A percentile compares a stretch with the other conserved stretches of the same genome.
phyloP scores from a whole-genome alignment of 2,797 vertebrate genomes.

The Silurus aristotelis region DNA sequence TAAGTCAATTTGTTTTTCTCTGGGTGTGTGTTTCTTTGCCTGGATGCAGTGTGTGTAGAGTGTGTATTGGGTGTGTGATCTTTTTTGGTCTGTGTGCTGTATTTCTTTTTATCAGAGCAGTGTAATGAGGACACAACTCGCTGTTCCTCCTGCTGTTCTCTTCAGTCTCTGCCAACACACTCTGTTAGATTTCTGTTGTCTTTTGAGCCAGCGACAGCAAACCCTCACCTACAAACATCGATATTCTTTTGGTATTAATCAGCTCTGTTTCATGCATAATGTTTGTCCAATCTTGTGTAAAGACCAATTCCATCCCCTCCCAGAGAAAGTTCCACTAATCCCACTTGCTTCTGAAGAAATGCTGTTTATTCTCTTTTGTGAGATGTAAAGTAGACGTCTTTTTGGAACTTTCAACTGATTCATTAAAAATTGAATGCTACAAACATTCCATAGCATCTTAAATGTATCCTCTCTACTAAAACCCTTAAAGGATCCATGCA shows the following conservation, averaged over 20 bases:
- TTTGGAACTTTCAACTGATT: too few species aligned
- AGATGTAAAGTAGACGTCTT: too few species aligned
- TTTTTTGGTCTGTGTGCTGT: not conserved
- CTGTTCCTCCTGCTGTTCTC: constrained; percentile 22
- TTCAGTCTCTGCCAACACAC: not conserved
- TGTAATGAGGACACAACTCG: constrained; percentile 24
- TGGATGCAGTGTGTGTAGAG: constrained; percentile 2
- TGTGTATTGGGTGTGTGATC: not conserved
- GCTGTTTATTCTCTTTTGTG: too few species aligned
- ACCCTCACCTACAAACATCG: not conserved
- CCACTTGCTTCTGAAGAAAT: too few species aligned
- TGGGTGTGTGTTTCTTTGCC: constrained; percentile 19
- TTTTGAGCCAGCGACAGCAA: not conserved
- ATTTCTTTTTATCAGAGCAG: constrained; percentile 19
- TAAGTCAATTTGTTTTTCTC: constrained; percentile 55
- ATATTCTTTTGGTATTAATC: too few species aligned
- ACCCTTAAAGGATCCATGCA: too few species aligned
- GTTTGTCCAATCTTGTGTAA: not conserved
- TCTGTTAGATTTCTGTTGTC: not conserved
- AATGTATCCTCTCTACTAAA: too few species aligned
- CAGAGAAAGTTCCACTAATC: too few species aligned
- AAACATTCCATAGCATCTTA: too few species aligned
- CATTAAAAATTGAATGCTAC: too few species aligned
- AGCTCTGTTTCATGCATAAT: too few species aligned
- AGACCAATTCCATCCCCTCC: not conserved